Percentiles rank a stretch among this genome's conserved stretches.
phyloP scores from a whole-genome alignment of 2,113 vertebrate species.

The Dicaeum eximium region DNA sequence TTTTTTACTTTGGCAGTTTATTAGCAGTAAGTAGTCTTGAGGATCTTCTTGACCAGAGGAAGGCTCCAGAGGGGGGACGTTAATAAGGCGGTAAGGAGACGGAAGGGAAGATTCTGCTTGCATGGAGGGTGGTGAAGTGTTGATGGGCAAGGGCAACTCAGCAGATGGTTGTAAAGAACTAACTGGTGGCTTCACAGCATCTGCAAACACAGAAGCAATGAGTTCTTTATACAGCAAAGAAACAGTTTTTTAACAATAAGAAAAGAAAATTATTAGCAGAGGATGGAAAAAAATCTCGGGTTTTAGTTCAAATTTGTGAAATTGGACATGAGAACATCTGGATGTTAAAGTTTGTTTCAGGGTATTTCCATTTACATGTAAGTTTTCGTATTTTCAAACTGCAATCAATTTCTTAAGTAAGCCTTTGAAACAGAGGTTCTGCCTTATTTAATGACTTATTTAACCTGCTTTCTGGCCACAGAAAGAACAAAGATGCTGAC shows the following conservation, averaged over 20 bases:
- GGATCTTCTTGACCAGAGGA: constrained; percentile 90
- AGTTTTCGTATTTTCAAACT: neutral
- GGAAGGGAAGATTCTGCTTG: constrained; percentile 79
- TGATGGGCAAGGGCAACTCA: constrained; percentile 80
- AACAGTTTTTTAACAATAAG: neutral
- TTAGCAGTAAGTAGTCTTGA: constrained; percentile 95
- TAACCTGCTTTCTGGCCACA: neutral
- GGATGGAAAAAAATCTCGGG: neutral
- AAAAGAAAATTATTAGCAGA: neutral
- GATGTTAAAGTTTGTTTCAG: neutral
- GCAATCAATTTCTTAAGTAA: neutral
- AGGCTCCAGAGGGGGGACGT: constrained; percentile 83
- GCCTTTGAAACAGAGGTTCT: neutral
- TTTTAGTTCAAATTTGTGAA: neutral
- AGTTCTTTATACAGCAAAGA: neutral
- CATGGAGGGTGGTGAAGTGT: constrained; percentile 57
- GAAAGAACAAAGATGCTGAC: neutral
- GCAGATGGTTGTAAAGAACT: constrained; percentile 76
- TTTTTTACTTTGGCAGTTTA: constrained; percentile 98
- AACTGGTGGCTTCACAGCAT: constrained; percentile 83
- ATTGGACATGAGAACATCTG: neutral
- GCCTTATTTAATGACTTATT: neutral
- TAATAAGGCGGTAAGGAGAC: constrained; percentile 92
- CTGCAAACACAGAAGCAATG: constrained; percentile 45
- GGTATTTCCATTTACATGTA: neutral